A percentile compares a stretch with the other conserved stretches of the same genome.
Evolutionary conservation across 2,113 vertebrate genomes (phyloP).

Genomic region (Sylvicapra grimmia): DNA sequence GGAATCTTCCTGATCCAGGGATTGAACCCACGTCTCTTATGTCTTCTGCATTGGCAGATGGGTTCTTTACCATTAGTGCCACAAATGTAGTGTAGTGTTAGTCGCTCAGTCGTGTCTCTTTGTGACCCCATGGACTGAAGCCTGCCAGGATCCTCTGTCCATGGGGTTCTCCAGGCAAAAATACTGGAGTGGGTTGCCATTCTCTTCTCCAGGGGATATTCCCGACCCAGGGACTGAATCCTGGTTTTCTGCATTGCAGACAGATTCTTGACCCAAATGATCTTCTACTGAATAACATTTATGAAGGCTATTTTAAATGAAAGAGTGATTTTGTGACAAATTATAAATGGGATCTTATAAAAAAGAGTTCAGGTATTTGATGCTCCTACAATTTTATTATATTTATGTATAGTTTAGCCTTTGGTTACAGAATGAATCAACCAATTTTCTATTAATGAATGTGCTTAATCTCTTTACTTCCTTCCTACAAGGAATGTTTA

Average conservation of each 20-base stretch:
- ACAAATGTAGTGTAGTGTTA: neutral
- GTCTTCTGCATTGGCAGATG: neutral
- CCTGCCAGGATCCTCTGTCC: neutral
- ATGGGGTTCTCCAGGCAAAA: neutral
- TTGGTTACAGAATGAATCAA: slow-evolving; percentile 8
- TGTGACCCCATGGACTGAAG: neutral
- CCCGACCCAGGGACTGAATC: neutral
- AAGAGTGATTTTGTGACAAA: neutral
- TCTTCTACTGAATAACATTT: slow-evolving; percentile 6
- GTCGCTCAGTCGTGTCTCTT: neutral
- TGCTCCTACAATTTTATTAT: neutral
- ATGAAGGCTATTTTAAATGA: neutral
- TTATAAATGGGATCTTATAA: neutral
- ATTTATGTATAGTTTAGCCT: neutral
- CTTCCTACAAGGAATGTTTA: neutral
- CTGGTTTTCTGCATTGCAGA: neutral
- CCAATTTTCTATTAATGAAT: neutral
- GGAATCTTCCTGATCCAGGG: neutral
- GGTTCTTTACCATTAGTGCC: neutral
- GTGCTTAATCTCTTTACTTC: neutral
- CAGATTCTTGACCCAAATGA: neutral
- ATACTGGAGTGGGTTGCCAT: neutral
- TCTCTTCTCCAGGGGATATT: neutral
- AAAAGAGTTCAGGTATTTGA: neutral
- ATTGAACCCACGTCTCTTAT: neutral